Evolutionary conservation across 2,113 vertebrate genomes (phyloP).

Genomic region (Macquaria australasica): DNA sequence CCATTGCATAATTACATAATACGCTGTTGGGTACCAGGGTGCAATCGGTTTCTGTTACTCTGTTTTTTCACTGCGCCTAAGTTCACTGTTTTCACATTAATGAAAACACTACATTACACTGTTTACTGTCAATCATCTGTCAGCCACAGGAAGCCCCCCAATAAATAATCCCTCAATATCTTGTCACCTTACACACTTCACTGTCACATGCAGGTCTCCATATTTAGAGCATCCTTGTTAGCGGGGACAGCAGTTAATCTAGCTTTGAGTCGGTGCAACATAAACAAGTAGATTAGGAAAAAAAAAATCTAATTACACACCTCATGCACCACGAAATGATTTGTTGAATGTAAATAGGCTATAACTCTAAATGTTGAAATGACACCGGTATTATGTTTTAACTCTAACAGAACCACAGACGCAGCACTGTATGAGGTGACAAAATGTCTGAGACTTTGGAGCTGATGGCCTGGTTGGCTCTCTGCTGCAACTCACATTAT

Average conservation of each 20-base stretch:
- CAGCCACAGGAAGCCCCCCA: not conserved
- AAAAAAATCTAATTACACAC: slow-evolving; percentile 67
- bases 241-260: slow-evolving; percentile 45
- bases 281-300: slow-evolving; percentile 52
- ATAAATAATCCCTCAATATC: slow-evolving; percentile 33
- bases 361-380: slow-evolving; percentile 41
- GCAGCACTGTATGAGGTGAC: slow-evolving; percentile 8
- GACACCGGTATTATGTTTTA: slow-evolving; percentile 19
- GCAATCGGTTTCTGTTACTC: slow-evolving; percentile 2
- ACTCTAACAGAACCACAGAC: not conserved
- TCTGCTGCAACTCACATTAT: slow-evolving; percentile 41
- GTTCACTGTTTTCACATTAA: slow-evolving; percentile 14
- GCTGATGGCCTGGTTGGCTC: slow-evolving; percentile 27
- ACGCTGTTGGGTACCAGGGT: not conserved
- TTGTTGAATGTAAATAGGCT: slow-evolving; percentile 38
- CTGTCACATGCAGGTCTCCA: slow-evolving; percentile 31
- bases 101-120: slow-evolving; percentile 7
- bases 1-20: slow-evolving; percentile 2
- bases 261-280: slow-evolving; percentile 21
- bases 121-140: slow-evolving; percentile 43
- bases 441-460: slow-evolving; percentile 12
- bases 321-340: slow-evolving; percentile 43
- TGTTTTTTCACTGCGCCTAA: not conserved
- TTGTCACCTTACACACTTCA: slow-evolving; percentile 35
- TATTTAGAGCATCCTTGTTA: slow-evolving; percentile 47